Percentiles rank a stretch among this genome's conserved stretches.
Conservation (phyloP, 1,140 invertebrate genomes). For the Bilobella aurantiaca region DNA sequence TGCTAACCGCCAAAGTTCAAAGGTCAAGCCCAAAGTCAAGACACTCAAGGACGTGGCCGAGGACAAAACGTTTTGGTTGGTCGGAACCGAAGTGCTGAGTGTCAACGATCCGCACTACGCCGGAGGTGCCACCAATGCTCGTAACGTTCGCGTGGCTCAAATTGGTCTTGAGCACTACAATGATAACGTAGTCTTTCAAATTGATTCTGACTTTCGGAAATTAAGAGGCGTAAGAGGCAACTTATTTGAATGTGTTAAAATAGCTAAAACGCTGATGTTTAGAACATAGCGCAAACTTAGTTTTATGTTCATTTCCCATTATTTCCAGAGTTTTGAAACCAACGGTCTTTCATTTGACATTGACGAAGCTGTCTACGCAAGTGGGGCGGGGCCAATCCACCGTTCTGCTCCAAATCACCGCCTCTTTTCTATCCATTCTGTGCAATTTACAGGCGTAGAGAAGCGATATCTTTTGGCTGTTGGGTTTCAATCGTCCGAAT, state of each 20-base stretch:
- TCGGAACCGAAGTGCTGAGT: neutral
- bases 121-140: neutral
- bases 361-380: neutral
- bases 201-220: neutral
- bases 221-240: neutral
- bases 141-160: neutral
- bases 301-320: neutral
- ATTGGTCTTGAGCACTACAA: neutral
- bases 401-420: neutral
- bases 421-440: slow-evolving; percentile 6
- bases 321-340: neutral
- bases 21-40: neutral
- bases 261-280: no score
- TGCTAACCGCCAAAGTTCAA: neutral
- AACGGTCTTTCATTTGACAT: neutral
- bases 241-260: no score
- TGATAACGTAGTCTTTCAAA: neutral
- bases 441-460: slow-evolving; percentile 22
- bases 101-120: neutral
- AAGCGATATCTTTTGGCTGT: slow-evolving; percentile 10
- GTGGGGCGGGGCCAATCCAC: neutral
- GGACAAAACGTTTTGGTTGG: neutral
- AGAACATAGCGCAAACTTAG: neutral
- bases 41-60: neutral
- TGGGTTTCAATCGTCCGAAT: slow-evolving; percentile 5